Evolutionary conservation across 2,797 vertebrate species (phyloP).

Genomic region (Chromis chromis): DNA sequence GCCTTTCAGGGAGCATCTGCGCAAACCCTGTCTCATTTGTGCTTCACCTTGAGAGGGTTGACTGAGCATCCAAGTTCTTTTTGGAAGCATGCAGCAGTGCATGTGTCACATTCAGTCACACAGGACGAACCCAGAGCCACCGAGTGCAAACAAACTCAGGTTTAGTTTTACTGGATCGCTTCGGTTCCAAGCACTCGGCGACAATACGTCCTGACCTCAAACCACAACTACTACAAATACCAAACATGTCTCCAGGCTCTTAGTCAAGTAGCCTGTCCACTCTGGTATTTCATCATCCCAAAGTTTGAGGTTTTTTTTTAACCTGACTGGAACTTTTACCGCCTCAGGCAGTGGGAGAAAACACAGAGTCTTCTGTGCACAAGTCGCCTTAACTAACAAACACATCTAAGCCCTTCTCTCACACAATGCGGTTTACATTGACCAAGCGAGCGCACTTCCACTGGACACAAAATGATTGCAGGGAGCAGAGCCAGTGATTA

Average conservation of each 20-base stretch:
- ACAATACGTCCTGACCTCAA: constrained; percentile 52
- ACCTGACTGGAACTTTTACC: constrained; percentile 45
- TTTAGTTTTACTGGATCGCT: constrained; percentile 4
- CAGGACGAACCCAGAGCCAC: not conserved
- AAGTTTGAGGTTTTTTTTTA: constrained; percentile 20
- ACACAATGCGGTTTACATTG: not conserved
- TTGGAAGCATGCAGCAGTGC: constrained; percentile 13
- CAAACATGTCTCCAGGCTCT: constrained; percentile 31
- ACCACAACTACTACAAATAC: constrained; percentile 33
- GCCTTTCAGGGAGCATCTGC: constrained; percentile 50
- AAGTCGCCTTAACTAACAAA: not conserved
- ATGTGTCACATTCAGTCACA: not conserved
- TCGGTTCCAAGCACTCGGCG: constrained; percentile 5
- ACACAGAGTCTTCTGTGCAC: not conserved
- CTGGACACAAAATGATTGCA: not conserved
- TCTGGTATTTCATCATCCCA: constrained; percentile 45
- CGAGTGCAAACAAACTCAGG: not conserved
- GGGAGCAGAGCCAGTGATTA: constrained; percentile 27
- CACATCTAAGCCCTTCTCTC: not conserved
- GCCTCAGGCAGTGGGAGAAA: constrained; percentile 11
- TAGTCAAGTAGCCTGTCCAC: constrained; percentile 25
- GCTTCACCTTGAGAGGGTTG: constrained; percentile 53
- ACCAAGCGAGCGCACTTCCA: constrained; percentile 1
- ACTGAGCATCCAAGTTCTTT: constrained; percentile 27
- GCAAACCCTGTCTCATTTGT: constrained; percentile 26